Evolutionary conservation across 35 echinoderm and acorn worm species (phyloP).

Genomic region (Stichopus chloronotus): DNA sequence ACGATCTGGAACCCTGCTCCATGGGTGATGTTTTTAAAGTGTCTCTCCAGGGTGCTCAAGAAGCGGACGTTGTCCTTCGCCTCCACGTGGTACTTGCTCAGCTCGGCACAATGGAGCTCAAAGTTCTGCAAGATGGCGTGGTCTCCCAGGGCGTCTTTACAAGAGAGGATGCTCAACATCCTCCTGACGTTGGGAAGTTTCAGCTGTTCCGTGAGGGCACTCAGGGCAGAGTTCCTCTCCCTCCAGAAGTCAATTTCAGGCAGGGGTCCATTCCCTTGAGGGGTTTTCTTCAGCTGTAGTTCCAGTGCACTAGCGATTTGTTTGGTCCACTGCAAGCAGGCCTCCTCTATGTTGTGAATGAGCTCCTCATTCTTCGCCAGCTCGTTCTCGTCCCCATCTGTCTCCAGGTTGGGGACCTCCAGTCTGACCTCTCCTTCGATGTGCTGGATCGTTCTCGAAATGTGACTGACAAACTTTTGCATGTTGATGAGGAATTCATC

Average conservation of each 20-base stretch:
- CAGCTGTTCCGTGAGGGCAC: slow-evolving; percentile 92
- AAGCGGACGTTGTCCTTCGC: slow-evolving; percentile 99
- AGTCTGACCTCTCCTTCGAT: slow-evolving; percentile 96
- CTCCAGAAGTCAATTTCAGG: slow-evolving; percentile 99
- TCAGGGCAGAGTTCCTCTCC: slow-evolving; percentile 90
- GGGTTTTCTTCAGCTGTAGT: slow-evolving; percentile 89
- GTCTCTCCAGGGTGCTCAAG: slow-evolving; percentile 92
- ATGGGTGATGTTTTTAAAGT: slow-evolving; percentile 98
- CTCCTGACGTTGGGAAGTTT: slow-evolving; percentile 87
- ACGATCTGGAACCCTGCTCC: slow-evolving; percentile 97
- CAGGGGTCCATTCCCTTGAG: slow-evolving; percentile 91
- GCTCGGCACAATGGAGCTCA: slow-evolving; percentile 88
- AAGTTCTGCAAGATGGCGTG: slow-evolving; percentile 97
- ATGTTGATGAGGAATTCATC: slow-evolving; percentile 99
- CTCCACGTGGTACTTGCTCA: slow-evolving; percentile 96
- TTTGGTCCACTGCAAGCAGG: slow-evolving; percentile 92
- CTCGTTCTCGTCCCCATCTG: slow-evolving; percentile 82
- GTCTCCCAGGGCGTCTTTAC: slow-evolving; percentile 90
- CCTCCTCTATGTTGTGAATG: slow-evolving; percentile 77
- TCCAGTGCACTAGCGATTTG: slow-evolving; percentile 91
- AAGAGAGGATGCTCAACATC: slow-evolving; percentile 88
- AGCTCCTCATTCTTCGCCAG: slow-evolving; percentile 86
- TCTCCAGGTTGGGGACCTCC: slow-evolving; percentile 76
- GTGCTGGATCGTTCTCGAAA: slow-evolving; percentile 91
- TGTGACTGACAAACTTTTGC: slow-evolving; percentile 96